These are phyloP conservation scores for Heteronetta atricapilla DNA, from an alignment of 2,113 vertebrate genomes.

Conservation along the genomic window DNA sequence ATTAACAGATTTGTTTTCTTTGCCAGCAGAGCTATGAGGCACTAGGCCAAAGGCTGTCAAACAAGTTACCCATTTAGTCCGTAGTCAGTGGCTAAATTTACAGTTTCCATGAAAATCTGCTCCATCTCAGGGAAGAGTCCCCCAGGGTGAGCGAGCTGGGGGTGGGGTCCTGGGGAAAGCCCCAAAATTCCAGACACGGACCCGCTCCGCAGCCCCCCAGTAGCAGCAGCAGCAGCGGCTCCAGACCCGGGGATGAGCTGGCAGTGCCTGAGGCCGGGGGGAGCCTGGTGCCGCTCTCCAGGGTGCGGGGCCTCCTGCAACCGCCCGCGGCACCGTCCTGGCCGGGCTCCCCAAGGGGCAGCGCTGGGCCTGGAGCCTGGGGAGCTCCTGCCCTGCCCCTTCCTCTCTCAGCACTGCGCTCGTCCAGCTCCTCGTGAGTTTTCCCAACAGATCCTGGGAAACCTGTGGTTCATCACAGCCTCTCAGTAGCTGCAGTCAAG, in stretches of 20 bases:
- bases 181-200: fast-evolving
- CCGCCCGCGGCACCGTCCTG: too few species aligned
- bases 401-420: neutral
- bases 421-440: neutral
- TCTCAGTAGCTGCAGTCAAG: neutral
- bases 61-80: neutral
- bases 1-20: conserved; percentile 68
- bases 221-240: too few species aligned
- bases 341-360: fast-evolving
- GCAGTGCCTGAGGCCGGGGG: fast-evolving
- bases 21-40: conserved; percentile 60
- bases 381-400: fast-evolving
- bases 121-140: neutral
- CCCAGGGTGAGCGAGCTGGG: neutral
- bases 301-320: fast-evolving
- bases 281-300: too few species aligned
- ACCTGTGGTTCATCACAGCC: neutral
- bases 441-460: neutral
- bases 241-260: fast-evolving
- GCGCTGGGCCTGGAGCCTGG: neutral
- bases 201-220: fast-evolving
- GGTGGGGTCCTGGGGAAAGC: neutral
- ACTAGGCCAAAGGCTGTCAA: conserved; percentile 68
- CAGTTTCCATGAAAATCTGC: neutral
- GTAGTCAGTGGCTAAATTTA: neutral